Base-by-base conservation (phyloP, 1,140 invertebrate genomes). In the Drosophila cardini region DNA sequence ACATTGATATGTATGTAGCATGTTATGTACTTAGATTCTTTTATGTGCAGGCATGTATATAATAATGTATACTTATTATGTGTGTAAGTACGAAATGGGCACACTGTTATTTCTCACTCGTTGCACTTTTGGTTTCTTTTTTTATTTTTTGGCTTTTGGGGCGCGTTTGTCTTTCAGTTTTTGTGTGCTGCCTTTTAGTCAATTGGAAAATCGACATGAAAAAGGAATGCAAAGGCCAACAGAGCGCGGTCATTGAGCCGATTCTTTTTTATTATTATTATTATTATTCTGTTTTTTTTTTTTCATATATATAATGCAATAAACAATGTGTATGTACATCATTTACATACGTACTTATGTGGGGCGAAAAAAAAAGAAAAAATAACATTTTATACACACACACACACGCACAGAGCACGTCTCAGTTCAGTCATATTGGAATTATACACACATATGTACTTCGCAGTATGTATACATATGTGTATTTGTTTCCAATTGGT, bases 401-500 rank as follows among this genome's bases (percentile, higher is more conserved):
- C 71, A 65, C 68, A 64, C 61, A 74, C 71, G 50, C 71, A 72
- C 62, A 73, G 64, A 68, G 46, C 56, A 69, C 69, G 74, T 75
- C 78, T 76, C 58, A 68, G 74, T 67, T 61, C 73, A 55, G 73
- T 72, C 76, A 67, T 78, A 82, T 78, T 83, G 71, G 70, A 78
- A 78, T 67, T 76, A 72, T 56, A 76, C 30, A 60, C 63, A 62
- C 78, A 68, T 70, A 73, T 76, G 72, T 70, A 76, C 63, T 71
- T 45, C 36, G 55, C 55, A 63, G 75, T 57, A 45, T 60, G 46
- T 65, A 46, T 45, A 48, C 40, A 62, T 61, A 40, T 68, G 71
- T 71, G 57, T 82, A 72, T 82, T 74, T 85, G 83, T 73, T 72
- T 84, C 71, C 57, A 76, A 69, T 71, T 84, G 72, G 72, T 72